These are phyloP conservation scores for Cyphomyrus plagiostoma DNA, from an alignment of 2,113 vertebrate species.

Conservation along the genomic window DNA sequence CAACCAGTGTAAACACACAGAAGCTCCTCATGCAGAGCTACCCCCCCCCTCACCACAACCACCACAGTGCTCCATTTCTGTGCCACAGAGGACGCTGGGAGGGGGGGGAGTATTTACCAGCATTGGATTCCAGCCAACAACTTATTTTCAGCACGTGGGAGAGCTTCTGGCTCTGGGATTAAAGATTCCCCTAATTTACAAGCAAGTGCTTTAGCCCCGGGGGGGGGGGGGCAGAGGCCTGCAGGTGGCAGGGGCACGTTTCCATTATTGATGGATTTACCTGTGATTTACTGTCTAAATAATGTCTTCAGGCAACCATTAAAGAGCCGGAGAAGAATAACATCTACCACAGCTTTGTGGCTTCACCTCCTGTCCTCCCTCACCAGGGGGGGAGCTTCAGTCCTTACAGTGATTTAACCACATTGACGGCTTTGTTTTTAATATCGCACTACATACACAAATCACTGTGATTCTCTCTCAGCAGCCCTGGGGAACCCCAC, in stretches of 20 bases:
- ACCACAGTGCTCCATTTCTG: background rate
- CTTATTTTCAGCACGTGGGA: background rate
- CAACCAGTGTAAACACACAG: background rate
- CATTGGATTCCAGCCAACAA: background rate
- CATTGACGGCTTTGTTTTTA: background rate
- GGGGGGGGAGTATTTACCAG: background rate
- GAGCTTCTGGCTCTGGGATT: background rate
- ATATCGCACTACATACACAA: background rate
- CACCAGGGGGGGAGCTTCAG: background rate
- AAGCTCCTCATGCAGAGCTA: background rate
- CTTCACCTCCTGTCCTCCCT: background rate
- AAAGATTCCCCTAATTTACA: background rate
- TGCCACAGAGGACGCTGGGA: background rate
- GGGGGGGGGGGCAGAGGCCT: background rate
- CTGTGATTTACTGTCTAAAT: background rate
- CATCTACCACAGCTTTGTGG: background rate
- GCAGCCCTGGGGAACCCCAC: background rate
- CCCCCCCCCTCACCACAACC: background rate
- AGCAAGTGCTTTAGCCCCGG: background rate
- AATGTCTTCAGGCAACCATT: background rate
- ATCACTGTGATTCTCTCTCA: background rate
- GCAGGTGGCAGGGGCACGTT: background rate
- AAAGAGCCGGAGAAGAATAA: background rate
- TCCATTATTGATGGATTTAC: background rate
- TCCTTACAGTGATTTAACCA: background rate